These are phyloP conservation scores for Brachionus sp. DNA, from an alignment of 1,140 invertebrate species.

Conservation along the genomic window DNA sequence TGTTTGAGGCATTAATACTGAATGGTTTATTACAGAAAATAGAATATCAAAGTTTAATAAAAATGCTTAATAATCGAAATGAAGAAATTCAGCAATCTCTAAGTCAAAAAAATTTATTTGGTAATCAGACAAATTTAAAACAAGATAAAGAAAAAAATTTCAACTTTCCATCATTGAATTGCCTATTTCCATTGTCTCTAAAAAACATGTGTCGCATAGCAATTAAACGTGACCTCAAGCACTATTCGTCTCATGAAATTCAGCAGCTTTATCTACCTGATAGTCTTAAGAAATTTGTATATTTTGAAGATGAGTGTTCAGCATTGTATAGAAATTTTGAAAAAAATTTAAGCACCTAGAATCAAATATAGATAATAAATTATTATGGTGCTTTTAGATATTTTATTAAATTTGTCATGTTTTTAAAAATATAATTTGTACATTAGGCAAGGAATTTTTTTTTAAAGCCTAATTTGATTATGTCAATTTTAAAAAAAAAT, in stretches of 20 bases:
- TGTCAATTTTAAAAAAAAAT: no score
- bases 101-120: not conserved
- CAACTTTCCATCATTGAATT: not conserved
- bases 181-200: not conserved
- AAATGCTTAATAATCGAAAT: not conserved
- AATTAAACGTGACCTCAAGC: not conserved
- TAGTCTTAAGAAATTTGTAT: constrained; percentile 2
- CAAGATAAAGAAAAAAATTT: not conserved
- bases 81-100: not conserved
- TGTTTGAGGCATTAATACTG: not conserved
- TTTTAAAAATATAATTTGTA: no score
- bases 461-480: no score
- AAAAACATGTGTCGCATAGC: not conserved
- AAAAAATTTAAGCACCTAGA: not conserved
- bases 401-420: no score
- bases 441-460: no score
- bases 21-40: not conserved
- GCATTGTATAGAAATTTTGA: not conserved
- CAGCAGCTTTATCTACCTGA: not conserved
- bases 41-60: not conserved
- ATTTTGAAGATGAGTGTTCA: not conserved
- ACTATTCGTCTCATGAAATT: not conserved
- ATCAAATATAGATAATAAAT: not conserved
- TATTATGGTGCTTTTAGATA: no score
- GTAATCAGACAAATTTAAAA: not conserved